Evolutionary conservation across 2,888 invertebrate genomes (phyloP), one percentile per base, ranked within the genome.

Genomic region (Ischnura elegans): DNA sequence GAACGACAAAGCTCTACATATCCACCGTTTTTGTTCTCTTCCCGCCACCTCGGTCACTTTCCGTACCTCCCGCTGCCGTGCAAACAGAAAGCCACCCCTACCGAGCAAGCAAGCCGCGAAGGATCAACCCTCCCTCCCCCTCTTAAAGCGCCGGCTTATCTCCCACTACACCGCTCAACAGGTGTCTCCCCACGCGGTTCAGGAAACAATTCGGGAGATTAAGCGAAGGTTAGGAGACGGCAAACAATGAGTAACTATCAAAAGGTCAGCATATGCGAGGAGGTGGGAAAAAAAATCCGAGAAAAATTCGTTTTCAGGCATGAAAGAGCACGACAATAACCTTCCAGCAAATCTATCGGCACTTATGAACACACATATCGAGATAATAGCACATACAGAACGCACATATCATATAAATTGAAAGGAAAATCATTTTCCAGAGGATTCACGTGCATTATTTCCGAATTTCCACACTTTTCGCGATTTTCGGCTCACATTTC

Each of bases 71-170:
- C 51, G 13, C n/a, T n/a, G 25, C 25, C 61, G 25, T 19, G 25
- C 61, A 61, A 61, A 61, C 61, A 61, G 61, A 61, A 61, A 61
- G 25, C 61, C 55, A 61, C 61, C 61, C 61, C 61, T n/a, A 25
- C 61, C 8, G n/a, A 2, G 25, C 8, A 61, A 21, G 8, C 61
- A 6, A 51, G 19, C 13, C 4, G 0, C 19, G 0, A 51, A 13
- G 13, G 13, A 51, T 19, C 51, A 2, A 66, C 76, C 29, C 76
- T 36, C 10, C 76, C 36, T 13, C 16, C 36, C 13, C 36, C 76
- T 76, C n/a, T n/a, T n/a, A n/a, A n/a, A n/a, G n/a, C n/a, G n/a
- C n/a, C n/a, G n/a, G 76, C 29, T 76, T 36, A 76, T 76, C 76
- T 76, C 76, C 10, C 13, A 16, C 76, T 36, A 29, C 36, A 0